Percentiles rank a stretch among this genome's conserved stretches.
Evolutionary conservation across 2,113 vertebrate species (phyloP).

Genomic region (Chaetodon trifascialis): DNA sequence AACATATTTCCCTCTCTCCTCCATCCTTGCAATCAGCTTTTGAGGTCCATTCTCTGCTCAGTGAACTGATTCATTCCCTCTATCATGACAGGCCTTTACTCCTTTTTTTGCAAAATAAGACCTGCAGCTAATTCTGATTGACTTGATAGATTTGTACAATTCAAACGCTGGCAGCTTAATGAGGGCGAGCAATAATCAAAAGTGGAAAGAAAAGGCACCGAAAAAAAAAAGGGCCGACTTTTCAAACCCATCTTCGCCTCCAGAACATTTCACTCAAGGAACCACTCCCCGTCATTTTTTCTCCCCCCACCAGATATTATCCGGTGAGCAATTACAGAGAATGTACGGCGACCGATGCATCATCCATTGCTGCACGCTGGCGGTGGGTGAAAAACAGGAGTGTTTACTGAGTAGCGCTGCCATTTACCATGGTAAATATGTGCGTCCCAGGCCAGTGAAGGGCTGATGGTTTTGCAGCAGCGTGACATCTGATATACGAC

Average conservation of each 20-base stretch:
- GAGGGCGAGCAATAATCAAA: constrained; percentile 68
- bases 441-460: constrained; percentile 69
- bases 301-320: constrained; percentile 51
- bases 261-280: constrained; percentile 57
- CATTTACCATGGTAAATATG: constrained; percentile 81
- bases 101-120: constrained; percentile 63
- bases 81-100: constrained; percentile 61
- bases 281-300: constrained; percentile 40
- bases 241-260: constrained; percentile 43
- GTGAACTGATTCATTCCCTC: constrained; percentile 68
- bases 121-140: constrained; percentile 79
- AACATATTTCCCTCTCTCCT: constrained; percentile 74
- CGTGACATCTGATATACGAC: constrained; percentile 79
- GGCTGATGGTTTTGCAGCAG: constrained; percentile 76
- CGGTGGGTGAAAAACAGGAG: constrained; percentile 69
- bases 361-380: constrained; percentile 53
- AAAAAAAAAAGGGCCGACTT: constrained; percentile 35
- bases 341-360: constrained; percentile 48
- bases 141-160: constrained; percentile 77
- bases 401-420: constrained; percentile 72
- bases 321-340: constrained; percentile 72
- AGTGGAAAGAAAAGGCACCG: constrained; percentile 30
- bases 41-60: constrained; percentile 71
- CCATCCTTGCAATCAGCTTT: constrained; percentile 67
- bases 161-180: constrained; percentile 67